Conservation (phyloP, 2,797 vertebrate species). For the Chaunax sp. region DNA sequence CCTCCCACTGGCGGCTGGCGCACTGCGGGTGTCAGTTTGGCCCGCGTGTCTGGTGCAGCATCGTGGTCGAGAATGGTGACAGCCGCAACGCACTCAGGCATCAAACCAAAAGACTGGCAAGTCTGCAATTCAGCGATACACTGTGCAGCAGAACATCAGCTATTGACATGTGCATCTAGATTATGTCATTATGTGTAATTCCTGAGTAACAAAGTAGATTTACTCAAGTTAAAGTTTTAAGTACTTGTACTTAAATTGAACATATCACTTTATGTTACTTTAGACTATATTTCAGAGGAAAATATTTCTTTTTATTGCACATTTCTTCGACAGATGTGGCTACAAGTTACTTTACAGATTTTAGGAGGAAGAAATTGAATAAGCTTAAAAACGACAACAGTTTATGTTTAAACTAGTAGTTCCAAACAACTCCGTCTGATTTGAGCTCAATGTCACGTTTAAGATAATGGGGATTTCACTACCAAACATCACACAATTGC, state of each 20-base stretch:
- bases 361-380: not conserved
- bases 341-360: not conserved
- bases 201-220: not conserved
- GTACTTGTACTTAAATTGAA: not conserved
- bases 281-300: not conserved
- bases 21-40: constrained; percentile 96
- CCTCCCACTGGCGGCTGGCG: constrained; percentile 97
- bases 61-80: constrained; percentile 90
- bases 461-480: not conserved
- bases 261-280: not conserved
- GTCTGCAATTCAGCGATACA: constrained; percentile 57
- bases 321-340: not conserved
- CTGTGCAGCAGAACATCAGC: constrained; percentile 8
- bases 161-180: not conserved
- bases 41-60: constrained; percentile 98
- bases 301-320: not conserved
- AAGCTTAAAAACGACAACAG: too few relatives aligned
- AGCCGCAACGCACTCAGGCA: constrained; percentile 65
- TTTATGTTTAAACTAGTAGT: not conserved
- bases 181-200: not conserved
- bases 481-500: not conserved
- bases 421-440: too few relatives aligned
- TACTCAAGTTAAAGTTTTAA: not conserved
- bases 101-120: constrained; percentile 85
- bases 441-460: too few relatives aligned